Conservation (phyloP, 2,888 invertebrate species). For the Mystacides longicornis region DNA sequence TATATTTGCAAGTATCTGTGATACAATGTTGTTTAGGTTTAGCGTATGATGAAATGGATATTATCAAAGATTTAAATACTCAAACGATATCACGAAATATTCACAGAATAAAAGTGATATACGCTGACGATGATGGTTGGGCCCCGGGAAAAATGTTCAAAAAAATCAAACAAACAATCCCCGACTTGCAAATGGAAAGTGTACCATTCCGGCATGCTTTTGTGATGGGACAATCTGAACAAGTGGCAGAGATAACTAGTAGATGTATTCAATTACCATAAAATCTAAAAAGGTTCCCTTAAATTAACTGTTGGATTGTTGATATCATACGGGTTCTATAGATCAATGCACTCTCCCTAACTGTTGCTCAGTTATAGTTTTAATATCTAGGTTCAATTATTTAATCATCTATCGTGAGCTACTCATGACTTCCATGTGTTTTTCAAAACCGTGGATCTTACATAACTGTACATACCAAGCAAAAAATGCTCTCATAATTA, state of each 20-base stretch:
- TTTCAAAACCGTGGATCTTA: too few species aligned
- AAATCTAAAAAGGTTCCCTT: too few species aligned
- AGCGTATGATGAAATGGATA: conserved; percentile 75
- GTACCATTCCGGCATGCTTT: conserved; percentile 64
- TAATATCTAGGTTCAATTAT: too few species aligned
- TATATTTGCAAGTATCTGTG: conserved; percentile 52
- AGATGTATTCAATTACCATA: too few species aligned
- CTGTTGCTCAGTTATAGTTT: too few species aligned
- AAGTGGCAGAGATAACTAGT: conserved; percentile 41
- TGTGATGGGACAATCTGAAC: conserved; percentile 58
- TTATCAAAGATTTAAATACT: conserved; percentile 59
- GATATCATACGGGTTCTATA: too few species aligned
- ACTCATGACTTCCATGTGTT: too few species aligned
- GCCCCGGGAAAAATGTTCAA: conserved; percentile 66
- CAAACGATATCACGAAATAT: conserved; percentile 50
- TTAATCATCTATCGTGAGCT: too few species aligned
- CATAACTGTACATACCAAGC: too few species aligned
- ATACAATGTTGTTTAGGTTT: conserved; percentile 60
- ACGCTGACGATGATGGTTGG: conserved; percentile 77
- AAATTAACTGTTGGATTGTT: too few species aligned
- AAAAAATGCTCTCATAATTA: too few species aligned
- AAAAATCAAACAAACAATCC: conserved; percentile 45
- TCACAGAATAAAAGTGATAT: conserved; percentile 69
- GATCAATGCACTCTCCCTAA: too few species aligned
- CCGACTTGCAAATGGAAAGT: conserved; percentile 33